These are phyloP conservation scores for Pseudonaja textilis DNA, from an alignment of 2,113 vertebrate genomes.

Conservation along the genomic window DNA sequence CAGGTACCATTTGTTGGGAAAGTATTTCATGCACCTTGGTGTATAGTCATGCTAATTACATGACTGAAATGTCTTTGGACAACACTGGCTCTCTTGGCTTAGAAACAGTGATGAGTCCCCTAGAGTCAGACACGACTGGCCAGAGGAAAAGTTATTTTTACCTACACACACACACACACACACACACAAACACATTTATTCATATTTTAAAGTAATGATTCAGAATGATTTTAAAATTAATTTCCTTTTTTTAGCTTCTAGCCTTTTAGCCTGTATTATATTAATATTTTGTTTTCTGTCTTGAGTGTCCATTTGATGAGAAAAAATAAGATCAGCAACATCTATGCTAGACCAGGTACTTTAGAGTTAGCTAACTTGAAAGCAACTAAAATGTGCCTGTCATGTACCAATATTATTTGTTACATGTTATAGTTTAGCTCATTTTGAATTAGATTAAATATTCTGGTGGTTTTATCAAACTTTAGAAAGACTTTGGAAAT, in stretches of 20 bases:
- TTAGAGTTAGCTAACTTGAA: background rate
- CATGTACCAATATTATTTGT: background rate
- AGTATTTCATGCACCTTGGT: background rate
- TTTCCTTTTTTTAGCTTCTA: background rate
- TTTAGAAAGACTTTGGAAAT: background rate
- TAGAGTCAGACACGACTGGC: background rate
- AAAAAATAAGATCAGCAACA: background rate
- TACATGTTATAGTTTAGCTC: background rate
- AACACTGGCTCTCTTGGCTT: background rate
- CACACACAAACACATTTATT: too few species aligned
- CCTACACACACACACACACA: background rate
- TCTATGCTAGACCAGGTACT: background rate
- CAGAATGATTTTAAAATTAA: background rate
- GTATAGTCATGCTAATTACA: too few species aligned
- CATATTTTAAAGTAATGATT: background rate
- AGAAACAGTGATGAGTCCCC: background rate
- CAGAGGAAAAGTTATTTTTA: background rate
- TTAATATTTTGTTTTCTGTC: background rate
- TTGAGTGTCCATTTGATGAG: background rate
- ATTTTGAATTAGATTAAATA: background rate
- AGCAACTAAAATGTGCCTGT: background rate
- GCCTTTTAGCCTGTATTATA: background rate
- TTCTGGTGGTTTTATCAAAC: background rate
- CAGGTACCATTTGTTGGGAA: background rate
- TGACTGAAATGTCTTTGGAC: too few species aligned